Percentiles rank a stretch among this genome's conserved stretches.
phyloP scores from a whole-genome alignment of 35 echinoderm and acorn worm genomes.

The Heliocidaris erythrogramma region DNA sequence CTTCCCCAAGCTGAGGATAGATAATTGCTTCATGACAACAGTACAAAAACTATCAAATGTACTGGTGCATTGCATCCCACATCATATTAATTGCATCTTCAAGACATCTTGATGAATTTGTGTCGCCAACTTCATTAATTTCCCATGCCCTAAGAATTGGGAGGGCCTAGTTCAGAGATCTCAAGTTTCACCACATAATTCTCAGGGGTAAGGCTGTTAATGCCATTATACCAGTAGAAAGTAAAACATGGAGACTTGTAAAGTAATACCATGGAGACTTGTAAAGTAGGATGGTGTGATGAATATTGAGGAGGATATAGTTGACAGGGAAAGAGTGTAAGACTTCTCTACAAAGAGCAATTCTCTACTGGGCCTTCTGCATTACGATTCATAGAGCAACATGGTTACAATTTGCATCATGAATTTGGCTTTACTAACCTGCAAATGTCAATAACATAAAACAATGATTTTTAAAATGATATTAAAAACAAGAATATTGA shows the following conservation, averaged over 20 bases:
- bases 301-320: not conserved
- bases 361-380: not conserved
- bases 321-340: not conserved
- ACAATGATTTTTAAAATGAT: not conserved
- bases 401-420: not conserved
- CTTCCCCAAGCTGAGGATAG: not conserved
- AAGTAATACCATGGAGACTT: not conserved
- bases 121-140: not conserved
- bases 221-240: not conserved
- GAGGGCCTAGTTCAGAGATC: not conserved
- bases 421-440: not conserved
- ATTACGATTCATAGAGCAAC: not conserved
- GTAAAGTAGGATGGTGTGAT: not conserved
- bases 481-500: not conserved
- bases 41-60: too few species aligned
- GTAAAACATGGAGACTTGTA: not conserved
- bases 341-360: not conserved
- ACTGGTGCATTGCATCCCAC: not conserved
- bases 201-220: not conserved
- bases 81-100: not conserved
- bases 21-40: not conserved
- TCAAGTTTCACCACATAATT: not conserved
- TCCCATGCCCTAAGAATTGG: not conserved
- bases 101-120: not conserved
- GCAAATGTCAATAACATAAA: not conserved